phyloP scores from a whole-genome alignment of 1,140 invertebrate genomes.

The Megalonaias nervosa region DNA sequence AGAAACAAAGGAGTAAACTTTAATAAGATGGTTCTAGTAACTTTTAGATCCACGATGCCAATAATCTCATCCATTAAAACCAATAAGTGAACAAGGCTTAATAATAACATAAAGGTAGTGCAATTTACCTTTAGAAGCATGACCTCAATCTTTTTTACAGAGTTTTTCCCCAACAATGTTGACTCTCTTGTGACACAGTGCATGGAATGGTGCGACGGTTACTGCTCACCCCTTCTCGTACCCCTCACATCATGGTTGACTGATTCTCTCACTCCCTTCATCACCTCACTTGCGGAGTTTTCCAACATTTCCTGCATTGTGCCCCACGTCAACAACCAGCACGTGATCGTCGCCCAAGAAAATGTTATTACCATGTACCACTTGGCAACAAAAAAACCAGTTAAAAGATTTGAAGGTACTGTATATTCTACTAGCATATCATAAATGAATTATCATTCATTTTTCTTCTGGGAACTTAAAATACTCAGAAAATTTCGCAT shows the following conservation, averaged over 20 bases:
- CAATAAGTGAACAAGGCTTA: no score
- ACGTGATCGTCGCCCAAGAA: conserved; percentile 17
- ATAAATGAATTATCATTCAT: no score
- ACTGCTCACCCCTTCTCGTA: conserved; percentile 18
- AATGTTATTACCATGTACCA: conserved; percentile 23
- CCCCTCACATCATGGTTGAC: conserved; percentile 31
- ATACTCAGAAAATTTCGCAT: not conserved
- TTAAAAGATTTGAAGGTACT: conserved; percentile 24
- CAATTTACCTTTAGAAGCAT: not conserved
- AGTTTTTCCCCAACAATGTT: conserved; percentile 25
- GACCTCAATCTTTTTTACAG: conserved; percentile 6
- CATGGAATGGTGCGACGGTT: conserved; percentile 38
- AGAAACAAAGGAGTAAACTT: no score
- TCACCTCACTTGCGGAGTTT: conserved; percentile 14
- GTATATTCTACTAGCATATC: no score
- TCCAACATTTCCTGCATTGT: conserved; percentile 16
- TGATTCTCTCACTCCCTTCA: conserved; percentile 17
- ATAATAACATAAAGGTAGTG: no score
- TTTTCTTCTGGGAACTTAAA: not conserved
- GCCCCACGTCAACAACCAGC: conserved; percentile 25
- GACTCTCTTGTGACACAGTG: conserved; percentile 29
- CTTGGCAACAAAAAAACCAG: conserved; percentile 18
- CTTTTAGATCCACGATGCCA: no score
- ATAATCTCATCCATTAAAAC: no score
- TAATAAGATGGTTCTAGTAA: no score